These are phyloP conservation scores for Medauroidea extradentata DNA, from an alignment of 1,140 invertebrate species.

Conservation along the genomic window DNA sequence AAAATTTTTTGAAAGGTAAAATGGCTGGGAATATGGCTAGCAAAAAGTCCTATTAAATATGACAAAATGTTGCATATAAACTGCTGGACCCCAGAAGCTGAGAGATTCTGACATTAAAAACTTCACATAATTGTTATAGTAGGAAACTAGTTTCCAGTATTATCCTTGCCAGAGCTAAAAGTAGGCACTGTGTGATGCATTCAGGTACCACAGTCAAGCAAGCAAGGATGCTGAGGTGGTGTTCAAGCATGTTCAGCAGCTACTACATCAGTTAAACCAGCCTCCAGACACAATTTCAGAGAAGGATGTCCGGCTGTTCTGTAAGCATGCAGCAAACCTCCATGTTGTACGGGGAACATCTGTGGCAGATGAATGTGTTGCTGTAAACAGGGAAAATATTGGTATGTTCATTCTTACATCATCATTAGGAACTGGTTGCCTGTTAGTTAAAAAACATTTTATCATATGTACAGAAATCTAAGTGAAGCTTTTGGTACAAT, in stretches of 20 bases:
- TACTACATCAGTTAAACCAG: slow-evolving; percentile 70
- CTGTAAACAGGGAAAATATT: slow-evolving; percentile 41
- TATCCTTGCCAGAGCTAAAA: neutral
- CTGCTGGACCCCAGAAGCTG: too few species aligned
- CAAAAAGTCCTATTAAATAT: too few species aligned
- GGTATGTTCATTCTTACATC: slow-evolving; percentile 30
- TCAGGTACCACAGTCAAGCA: slow-evolving; percentile 77
- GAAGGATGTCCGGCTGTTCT: slow-evolving; percentile 75
- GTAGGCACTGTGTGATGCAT: neutral
- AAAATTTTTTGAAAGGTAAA: too few species aligned
- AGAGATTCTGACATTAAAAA: too few species aligned
- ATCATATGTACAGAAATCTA: neutral
- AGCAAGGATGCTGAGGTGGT: slow-evolving; percentile 75
- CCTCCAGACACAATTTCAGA: slow-evolving; percentile 69
- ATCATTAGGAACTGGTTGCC: neutral
- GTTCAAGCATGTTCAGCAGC: slow-evolving; percentile 71
- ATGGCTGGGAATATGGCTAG: too few species aligned
- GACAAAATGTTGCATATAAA: too few species aligned
- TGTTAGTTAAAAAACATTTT: neutral
- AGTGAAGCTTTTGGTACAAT: neutral
- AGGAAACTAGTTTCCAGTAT: too few species aligned
- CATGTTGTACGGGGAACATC: slow-evolving; percentile 73
- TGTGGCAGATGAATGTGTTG: slow-evolving; percentile 48
- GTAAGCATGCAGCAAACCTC: slow-evolving; percentile 78
- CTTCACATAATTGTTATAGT: too few species aligned